A percentile compares a stretch with the other conserved stretches of the same genome.
Conservation (phyloP, 2,113 vertebrate species). For the Felis chaus region DNA sequence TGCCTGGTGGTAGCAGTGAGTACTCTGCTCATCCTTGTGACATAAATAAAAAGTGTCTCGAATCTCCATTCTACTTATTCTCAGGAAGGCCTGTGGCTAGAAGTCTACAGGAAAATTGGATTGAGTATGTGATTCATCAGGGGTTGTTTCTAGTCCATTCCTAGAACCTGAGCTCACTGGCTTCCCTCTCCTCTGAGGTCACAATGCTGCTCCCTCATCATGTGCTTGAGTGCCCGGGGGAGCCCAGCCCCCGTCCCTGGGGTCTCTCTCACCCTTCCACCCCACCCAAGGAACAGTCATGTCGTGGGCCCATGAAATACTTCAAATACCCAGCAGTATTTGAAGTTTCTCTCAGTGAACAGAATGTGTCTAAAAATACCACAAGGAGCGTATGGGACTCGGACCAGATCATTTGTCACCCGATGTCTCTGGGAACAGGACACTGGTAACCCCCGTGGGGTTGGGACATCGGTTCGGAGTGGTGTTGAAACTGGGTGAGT, state of each 20-base stretch:
- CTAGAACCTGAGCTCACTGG: not conserved
- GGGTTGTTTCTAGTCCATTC: not conserved
- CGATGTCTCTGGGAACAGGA: not conserved
- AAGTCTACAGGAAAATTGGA: conserved; percentile 2
- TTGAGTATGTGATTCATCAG: not conserved
- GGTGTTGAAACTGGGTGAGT: not conserved
- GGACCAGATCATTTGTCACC: not conserved
- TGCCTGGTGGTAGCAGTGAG: not conserved
- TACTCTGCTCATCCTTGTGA: not conserved
- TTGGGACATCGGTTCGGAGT: not conserved
- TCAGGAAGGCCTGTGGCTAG: not conserved
- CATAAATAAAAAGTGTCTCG: not conserved
- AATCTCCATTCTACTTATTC: not conserved
- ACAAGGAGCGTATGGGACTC: not conserved
- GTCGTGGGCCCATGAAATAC: not conserved
- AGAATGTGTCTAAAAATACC: not conserved
- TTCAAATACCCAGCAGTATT: not conserved
- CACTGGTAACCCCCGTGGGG: not conserved
- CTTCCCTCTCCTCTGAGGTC: not conserved
- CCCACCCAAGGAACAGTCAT: not conserved
- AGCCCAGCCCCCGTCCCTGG: not conserved
- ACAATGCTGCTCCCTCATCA: not conserved
- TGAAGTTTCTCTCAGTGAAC: not conserved
- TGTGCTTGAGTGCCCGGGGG: not conserved
- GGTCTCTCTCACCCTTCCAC: not conserved